Conservation (phyloP, 2,888 invertebrate genomes). For the Heliconius erato region DNA sequence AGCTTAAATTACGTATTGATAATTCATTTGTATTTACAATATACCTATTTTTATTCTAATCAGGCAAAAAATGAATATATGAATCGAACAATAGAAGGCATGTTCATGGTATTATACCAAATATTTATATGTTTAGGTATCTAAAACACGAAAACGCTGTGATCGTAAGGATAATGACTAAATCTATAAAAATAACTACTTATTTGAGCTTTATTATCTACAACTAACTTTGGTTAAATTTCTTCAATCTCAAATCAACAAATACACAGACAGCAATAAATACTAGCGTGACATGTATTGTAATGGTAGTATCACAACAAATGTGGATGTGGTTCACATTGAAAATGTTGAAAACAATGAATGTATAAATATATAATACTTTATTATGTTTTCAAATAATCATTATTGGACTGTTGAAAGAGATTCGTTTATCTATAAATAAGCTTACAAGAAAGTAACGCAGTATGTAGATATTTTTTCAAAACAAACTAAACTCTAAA, state of each 20-base stretch:
- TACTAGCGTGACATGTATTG: constrained; percentile 48
- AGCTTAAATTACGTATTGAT: constrained; percentile 64
- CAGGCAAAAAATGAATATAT: constrained; percentile 68
- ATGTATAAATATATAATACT: neutral
- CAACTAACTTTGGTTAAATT: constrained; percentile 56
- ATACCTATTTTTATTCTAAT: constrained; percentile 55
- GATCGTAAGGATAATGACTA: constrained; percentile 35
- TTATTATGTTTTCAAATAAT: constrained; percentile 63
- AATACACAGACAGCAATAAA: constrained; percentile 33
- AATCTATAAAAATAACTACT: constrained; percentile 53
- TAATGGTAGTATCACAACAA: constrained; percentile 72
- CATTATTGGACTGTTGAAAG: constrained; percentile 74
- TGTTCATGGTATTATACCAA: constrained; percentile 70
- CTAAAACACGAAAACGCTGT: constrained; percentile 36
- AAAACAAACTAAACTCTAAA: constrained; percentile 4
- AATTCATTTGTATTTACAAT: constrained; percentile 59
- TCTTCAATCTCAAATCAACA: constrained; percentile 33
- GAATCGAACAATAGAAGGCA: constrained; percentile 71
- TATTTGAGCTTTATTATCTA: constrained; percentile 76
- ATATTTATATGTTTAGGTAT: constrained; percentile 27
- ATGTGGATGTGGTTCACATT: constrained; percentile 60
- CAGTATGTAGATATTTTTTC: constrained; percentile 3
- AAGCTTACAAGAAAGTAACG: constrained; percentile 31
- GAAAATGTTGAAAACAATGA: constrained; percentile 66
- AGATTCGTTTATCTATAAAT: constrained; percentile 60